Base-by-base conservation (phyloP, 2,888 invertebrate genomes). In the Acleris cristana region DNA sequence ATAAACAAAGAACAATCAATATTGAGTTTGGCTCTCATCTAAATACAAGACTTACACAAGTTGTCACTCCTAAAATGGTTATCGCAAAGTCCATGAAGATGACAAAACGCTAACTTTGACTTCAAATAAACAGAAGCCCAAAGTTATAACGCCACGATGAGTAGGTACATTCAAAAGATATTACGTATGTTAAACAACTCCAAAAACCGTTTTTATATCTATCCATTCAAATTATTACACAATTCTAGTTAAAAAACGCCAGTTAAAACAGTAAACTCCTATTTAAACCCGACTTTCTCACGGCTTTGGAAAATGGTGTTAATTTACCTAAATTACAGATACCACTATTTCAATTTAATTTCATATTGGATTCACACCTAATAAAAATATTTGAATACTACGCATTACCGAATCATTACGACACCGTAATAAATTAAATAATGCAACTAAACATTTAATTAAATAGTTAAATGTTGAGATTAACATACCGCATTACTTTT, bases 381-480 rank as follows among this genome's bases (percentile, higher is more conserved):
- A 58, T 58, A 48, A 62, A 62, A 45, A 53, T 57, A 62, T 60
- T 60, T 62, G 23, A 59, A 55, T 65, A 55, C 34, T 51, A 51
- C 30, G 34, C 51, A 34, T 51, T 34, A 51, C 49, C 21, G n/a
- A 58, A n/a, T 45, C 23, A 48, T 66, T 62, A 52, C 66, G 30
- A 49, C 58, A 63, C 53, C n/a, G 57, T 67, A 67, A 63, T 58
- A 58, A 63, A 67, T 58, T 67, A 48, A 67, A 67, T 63, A 63
- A 67, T 57, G 45, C 52, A 66, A 57, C 52, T 16, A 26, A 53
- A 34, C 52, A 45, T 62, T 66, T 61, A 44, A 66, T 62, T 57
- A 61, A 61, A 56, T 45, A 51, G 55, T 48, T 66, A 52, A 66
- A 51, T 57, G 57, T 40, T n/a, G 34, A 57, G 51, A 66, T 66